Evolutionary conservation across 2,888 invertebrate genomes (phyloP).

Genomic region (Tiliacea citrago): DNA sequence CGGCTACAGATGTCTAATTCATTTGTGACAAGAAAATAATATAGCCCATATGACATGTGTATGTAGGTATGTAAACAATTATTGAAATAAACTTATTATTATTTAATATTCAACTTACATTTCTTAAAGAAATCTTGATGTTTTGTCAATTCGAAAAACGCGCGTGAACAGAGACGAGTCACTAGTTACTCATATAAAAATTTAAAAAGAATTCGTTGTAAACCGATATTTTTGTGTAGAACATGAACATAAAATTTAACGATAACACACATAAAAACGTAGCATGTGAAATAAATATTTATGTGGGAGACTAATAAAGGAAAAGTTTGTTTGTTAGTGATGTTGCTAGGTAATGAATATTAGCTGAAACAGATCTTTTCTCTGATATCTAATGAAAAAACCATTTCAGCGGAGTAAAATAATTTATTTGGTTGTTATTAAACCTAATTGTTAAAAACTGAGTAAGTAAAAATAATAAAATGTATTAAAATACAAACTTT

Average conservation of each 20-base stretch:
- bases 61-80: too few relatives aligned
- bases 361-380: slow-evolving; percentile 3
- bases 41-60: too few relatives aligned
- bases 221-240: slow-evolving; percentile 47
- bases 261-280: slow-evolving; percentile 35
- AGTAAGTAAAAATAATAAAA: background rate
- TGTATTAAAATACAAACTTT: background rate
- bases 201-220: slow-evolving; percentile 32
- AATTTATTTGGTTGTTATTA: too few relatives aligned
- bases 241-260: slow-evolving; percentile 56
- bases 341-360: slow-evolving; percentile 13
- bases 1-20: too few relatives aligned
- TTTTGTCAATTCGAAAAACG: too few relatives aligned
- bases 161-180: too few relatives aligned
- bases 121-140: too few relatives aligned
- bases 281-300: slow-evolving; percentile 35
- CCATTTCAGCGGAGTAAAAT: too few relatives aligned
- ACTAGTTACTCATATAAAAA: slow-evolving; percentile 29
- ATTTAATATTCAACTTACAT: too few relatives aligned
- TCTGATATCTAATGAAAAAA: too few relatives aligned
- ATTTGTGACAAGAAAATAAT: too few relatives aligned
- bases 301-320: slow-evolving; percentile 27
- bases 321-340: slow-evolving; percentile 21
- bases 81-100: too few relatives aligned
- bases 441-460: background rate